Percentiles rank a stretch among this genome's conserved stretches.
These are phyloP conservation scores for Girardia tigrina DNA, from an alignment of 2,888 invertebrate species.

Conservation along the genomic window DNA sequence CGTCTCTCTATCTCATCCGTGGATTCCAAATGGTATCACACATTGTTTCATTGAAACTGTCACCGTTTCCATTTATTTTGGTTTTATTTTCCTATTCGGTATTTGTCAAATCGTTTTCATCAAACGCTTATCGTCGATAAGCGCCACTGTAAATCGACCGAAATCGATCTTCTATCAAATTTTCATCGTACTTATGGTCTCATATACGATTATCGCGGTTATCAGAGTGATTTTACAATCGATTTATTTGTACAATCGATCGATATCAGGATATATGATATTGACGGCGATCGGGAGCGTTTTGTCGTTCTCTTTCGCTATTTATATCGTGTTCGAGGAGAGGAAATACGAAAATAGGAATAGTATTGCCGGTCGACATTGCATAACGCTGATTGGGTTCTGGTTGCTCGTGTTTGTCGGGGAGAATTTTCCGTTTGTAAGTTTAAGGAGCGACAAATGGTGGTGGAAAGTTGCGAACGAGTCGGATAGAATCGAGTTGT, in stretches of 20 bases:
- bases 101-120: slow-evolving; percentile 48
- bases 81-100: slow-evolving; percentile 67
- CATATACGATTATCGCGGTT: slow-evolving; percentile 62
- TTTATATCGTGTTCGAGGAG: slow-evolving; percentile 65
- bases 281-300: slow-evolving; percentile 40
- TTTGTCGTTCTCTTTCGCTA: slow-evolving; percentile 60
- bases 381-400: slow-evolving; percentile 70
- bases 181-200: slow-evolving; percentile 62
- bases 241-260: background rate
- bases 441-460: slow-evolving; percentile 72
- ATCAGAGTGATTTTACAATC: slow-evolving; percentile 60
- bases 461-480: slow-evolving; percentile 63
- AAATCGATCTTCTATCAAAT: slow-evolving; percentile 61
- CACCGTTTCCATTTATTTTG: slow-evolving; percentile 60
- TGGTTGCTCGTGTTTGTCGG: slow-evolving; percentile 74
- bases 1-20: no score
- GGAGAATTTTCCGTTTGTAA: slow-evolving; percentile 73
- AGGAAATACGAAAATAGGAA: slow-evolving; percentile 68
- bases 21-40: no score
- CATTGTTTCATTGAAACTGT: slow-evolving; percentile 75
- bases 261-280: slow-evolving; percentile 41
- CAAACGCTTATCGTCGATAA: slow-evolving; percentile 58
- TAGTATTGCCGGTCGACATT: slow-evolving; percentile 74
- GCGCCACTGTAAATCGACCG: no score
- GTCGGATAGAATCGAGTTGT: slow-evolving; percentile 67